Evolutionary conservation across 1,140 invertebrate species (phyloP), one percentile per base, ranked within the genome.

Genomic region (Octopus bimaculoides): DNA sequence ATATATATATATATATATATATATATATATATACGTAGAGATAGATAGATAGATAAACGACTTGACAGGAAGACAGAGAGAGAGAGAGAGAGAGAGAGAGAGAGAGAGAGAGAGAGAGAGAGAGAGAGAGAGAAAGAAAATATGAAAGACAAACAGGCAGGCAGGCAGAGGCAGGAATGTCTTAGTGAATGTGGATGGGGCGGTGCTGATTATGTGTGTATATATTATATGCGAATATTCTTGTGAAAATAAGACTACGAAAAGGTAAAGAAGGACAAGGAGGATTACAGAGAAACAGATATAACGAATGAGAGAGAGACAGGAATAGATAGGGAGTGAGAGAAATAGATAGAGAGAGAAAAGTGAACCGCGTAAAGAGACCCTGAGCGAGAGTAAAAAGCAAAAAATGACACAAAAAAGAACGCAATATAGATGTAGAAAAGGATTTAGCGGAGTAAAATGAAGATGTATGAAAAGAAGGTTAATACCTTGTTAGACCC

Each of bases 121-220:
- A 66, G 61, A 66, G 61, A 66, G 61, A 66, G 61, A 66, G 61
- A 66, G 1, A 66, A n/a, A 66, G 61, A 66, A n/a, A 66, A 66
- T 12, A 66, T 12, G 61, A 66, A n/a, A 66, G 61, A 66, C 61
- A 66, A 3, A 3, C 61, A 66, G 61, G n/a, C 12, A 66, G 61
- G n/a, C 61, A 66, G 61, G n/a, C 12, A 66, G 61, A 66, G 61
- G 3, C 12, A 2, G n/a, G 61, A n/a, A 12, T 14, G 1, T 12
- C 12, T 12, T n/a, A 66, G 61, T 14, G 61, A 66, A n/a, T 14
- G 61, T 14, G 1, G n/a, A n/a, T 14, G n/a, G 61, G n/a, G 12
- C 61, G n/a, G 61, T 14, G 61, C 26, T 41, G 26, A 41, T 41
- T 41, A 41, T 41, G 26, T 41, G 26, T 41, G 26, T 41, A 41